Conservation (phyloP, 1,140 invertebrate species). For the Heliconius congener region DNA sequence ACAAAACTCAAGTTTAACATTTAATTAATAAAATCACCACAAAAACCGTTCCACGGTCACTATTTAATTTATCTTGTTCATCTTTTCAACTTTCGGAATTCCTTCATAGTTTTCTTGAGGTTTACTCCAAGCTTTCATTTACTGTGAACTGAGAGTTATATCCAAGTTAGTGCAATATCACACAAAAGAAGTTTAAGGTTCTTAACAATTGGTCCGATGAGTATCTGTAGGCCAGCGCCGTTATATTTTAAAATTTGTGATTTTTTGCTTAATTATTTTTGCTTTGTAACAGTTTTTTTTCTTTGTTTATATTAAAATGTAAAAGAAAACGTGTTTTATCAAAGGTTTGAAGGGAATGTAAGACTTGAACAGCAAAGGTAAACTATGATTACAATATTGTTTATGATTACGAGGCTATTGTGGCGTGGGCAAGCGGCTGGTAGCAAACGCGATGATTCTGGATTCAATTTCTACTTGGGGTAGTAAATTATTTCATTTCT, state of each 20-base stretch:
- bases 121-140: neutral
- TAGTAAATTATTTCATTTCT: too few species aligned
- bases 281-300: neutral
- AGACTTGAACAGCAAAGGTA: too few species aligned
- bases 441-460: too few species aligned
- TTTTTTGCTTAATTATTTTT: neutral
- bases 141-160: neutral
- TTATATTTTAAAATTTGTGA: neutral
- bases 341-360: neutral
- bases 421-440: too few species aligned
- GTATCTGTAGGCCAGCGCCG: neutral
- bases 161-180: neutral
- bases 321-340: neutral
- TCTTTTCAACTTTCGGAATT: neutral
- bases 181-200: neutral
- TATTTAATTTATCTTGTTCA: conserved; percentile 2
- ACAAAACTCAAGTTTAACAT: neutral
- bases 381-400: too few species aligned
- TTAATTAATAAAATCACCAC: neutral
- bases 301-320: neutral
- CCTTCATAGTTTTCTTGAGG: neutral
- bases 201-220: neutral
- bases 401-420: too few species aligned
- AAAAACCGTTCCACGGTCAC: neutral
- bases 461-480: too few species aligned